Evolutionary conservation across 1,140 invertebrate genomes (phyloP), one percentile per base, ranked within the genome.

Genomic region (Temnothorax nylanderi): DNA sequence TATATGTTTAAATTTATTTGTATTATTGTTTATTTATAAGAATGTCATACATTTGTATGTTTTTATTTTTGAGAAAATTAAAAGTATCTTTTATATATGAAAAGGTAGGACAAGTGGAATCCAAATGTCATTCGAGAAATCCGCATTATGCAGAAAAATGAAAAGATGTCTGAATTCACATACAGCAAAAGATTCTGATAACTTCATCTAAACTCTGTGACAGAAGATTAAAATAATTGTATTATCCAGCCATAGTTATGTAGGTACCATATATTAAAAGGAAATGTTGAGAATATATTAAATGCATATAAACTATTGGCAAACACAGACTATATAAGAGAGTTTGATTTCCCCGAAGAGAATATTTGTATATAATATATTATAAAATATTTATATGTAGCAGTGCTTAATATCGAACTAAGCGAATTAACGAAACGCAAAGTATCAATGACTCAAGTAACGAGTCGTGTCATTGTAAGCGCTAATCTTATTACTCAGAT

Each of bases 401-500:
- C 3, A 81, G 21, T 16, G 8, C 3, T 32, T 13, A 32, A 71
- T 56, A n/a, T n/a, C 37, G 3, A 56, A n/a, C 6, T 37, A 47
- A 77, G 32, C 10, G 10, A 47, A 26, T 51, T 18, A 84, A 49
- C 18, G 41, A 82, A 60, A 60, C 0, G 54, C 54, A n/a, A 3
- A 32, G 21, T 56, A 34, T 56, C 16, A 44, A 11, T 56, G 21
- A 56, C 3, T 69, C 34, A n/a, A 16, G 2, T 54, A 56, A 71
- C 64, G 71, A 69, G 6, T 26, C n/a, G 5, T 71, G 6, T 49
- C 47, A 44, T 72, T 41, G 32, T 34, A 41, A 44, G 41, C 26
- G 18, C 4, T 60, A 41, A 60, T 84, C 41, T 58, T 60, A 47
- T 84, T 74, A 84, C n/a, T 74, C 54, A 60, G 54, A 37, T 84